Conservation (phyloP, 2,113 vertebrate genomes). For the Microtus pennsylvanicus region DNA sequence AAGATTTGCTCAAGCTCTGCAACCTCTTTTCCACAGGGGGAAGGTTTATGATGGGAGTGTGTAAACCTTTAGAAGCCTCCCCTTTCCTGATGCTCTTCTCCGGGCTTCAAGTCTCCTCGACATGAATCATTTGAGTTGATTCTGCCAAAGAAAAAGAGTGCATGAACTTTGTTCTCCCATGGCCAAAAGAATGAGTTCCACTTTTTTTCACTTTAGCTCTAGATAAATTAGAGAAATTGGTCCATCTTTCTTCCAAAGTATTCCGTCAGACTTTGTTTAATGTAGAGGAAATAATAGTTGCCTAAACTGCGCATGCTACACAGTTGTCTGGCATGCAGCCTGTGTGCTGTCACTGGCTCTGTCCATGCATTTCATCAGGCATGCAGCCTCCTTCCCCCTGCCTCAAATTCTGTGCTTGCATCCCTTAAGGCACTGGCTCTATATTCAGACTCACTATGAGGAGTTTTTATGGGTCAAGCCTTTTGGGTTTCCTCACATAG, state of each 20-base stretch:
- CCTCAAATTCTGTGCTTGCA: not conserved
- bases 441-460: not conserved
- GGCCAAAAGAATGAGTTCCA: conserved; percentile 37
- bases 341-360: not conserved
- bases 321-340: not conserved
- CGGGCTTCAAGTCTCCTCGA: conserved; percentile 17
- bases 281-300: not conserved
- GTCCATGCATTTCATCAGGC: not conserved
- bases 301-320: not conserved
- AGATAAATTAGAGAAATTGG: conserved; percentile 43
- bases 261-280: conserved; percentile 41
- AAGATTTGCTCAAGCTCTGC: not conserved
- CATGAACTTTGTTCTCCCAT: not conserved
- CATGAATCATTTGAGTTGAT: conserved; percentile 45
- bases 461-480: not conserved
- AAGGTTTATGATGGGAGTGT: conserved; percentile 9
- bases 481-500: not conserved
- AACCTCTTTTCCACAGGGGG: not conserved
- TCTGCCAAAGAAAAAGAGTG: not conserved
- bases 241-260: conserved; percentile 5
- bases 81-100: conserved; percentile 21
- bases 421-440: not conserved
- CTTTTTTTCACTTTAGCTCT: not conserved
- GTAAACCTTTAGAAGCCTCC: not conserved
- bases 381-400: not conserved